A percentile compares a stretch with the other conserved stretches of the same genome.
phyloP scores from a whole-genome alignment of 2,888 invertebrate species.

The Petrolisthes manimaculis region DNA sequence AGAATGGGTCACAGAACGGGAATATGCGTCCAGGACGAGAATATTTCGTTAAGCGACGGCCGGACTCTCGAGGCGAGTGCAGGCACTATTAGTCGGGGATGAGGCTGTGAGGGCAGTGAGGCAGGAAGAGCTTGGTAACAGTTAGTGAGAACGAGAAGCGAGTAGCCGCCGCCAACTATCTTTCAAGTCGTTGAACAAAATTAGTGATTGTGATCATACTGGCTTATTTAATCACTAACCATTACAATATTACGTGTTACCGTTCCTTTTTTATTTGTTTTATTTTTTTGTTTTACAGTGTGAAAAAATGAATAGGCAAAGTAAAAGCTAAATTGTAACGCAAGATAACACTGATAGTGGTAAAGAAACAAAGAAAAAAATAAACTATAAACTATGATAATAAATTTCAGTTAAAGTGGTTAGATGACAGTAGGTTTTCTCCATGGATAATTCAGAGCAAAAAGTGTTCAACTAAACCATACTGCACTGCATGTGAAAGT shows the following conservation, averaged over 20 bases:
- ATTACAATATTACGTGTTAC: background rate
- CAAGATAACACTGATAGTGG: background rate
- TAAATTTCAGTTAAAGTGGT: constrained; percentile 32
- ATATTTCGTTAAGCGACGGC: no score
- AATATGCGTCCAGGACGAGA: no score
- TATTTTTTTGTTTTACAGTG: no score
- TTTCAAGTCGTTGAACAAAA: no score
- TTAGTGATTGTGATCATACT: no score
- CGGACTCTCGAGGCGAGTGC: no score
- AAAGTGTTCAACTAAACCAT: constrained; percentile 5
- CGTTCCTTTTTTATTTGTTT: background rate
- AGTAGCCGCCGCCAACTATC: no score
- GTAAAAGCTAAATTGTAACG: background rate
- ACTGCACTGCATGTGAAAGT: constrained; percentile 20
- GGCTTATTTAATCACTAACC: background rate
- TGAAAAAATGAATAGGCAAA: background rate
- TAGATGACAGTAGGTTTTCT: constrained; percentile 5
- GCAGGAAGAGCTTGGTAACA: no score
- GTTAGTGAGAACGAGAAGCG: no score
- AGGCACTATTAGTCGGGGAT: no score
- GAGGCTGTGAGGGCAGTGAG: no score
- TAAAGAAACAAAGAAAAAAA: background rate
- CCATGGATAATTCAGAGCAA: background rate
- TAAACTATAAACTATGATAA: background rate
- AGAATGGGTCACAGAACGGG: no score